Base-by-base conservation (phyloP, 2,888 invertebrate species). In the Deladenus siricidicola region DNA sequence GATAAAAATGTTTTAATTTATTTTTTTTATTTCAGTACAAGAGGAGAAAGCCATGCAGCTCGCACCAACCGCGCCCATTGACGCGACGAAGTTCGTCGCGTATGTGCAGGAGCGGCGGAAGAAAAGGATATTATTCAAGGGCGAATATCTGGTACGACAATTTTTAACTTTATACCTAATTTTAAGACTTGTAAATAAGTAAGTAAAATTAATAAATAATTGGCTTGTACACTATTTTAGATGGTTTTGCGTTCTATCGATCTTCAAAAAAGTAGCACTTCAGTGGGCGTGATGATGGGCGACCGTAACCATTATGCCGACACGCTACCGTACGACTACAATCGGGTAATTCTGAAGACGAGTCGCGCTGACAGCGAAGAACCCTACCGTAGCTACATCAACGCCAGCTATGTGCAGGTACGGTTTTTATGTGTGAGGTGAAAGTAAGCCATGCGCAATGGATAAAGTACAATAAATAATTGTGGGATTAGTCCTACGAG, bases 11-110 rank as follows among this genome's bases (percentile, higher is more conserved):
- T 30, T 14, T 30, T 48, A 10, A 23, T 48, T n/a, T n/a, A n/a
- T n/a, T n/a, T n/a, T n/a, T 49, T 19, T 44, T 51, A 42, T 74
- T 75, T 63, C 67, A 79, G 79, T 79, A 54, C 78, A 79, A 79
- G 79, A 79, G 54, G 78, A 78, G 63, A 79, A 79, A 63, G 79
- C 79, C 57, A 79, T 79, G 78, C 73, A 73, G 44, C 69, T 74
- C 24, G 78, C 73, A 34, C 79, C 78, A n/a, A 68, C 73, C 23
- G 67, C 67, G 29, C 77, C 79, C 14, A 70, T 79, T 48, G 78
- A 79, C 47, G 75, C 75, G 23, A 60, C 70, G 57, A 76, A 74
- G 56, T 79, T 79, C 60, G 75, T 78, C 34, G 73, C 74, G 42
- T 79, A 79, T 61, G 79, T 78, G 30, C 70, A 71, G 30, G 79